Evolutionary conservation across 1,140 invertebrate species (phyloP).

Genomic region (Ceratina australensis): DNA sequence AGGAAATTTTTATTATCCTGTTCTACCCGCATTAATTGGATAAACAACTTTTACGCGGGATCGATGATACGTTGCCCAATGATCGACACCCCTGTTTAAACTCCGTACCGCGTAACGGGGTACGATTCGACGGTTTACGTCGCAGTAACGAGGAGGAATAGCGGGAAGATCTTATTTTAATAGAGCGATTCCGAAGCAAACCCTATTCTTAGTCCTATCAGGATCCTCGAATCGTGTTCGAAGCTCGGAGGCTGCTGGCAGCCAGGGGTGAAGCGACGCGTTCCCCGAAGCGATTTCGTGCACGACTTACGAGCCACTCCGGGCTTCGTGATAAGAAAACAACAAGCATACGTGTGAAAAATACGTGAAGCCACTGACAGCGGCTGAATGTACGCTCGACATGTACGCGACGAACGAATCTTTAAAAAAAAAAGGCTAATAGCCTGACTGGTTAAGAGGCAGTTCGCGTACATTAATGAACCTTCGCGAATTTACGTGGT

Average conservation of each 20-base stretch:
- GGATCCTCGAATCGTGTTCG: not conserved
- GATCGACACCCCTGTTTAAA: too few species aligned
- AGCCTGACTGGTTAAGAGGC: not conserved
- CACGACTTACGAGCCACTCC: constrained; percentile 30
- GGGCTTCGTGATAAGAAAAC: constrained; percentile 29
- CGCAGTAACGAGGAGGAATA: too few species aligned
- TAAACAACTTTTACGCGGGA: too few species aligned
- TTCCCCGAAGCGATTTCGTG: constrained; percentile 24
- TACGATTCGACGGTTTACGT: not conserved
- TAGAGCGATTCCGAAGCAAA: not conserved
- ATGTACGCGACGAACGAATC: not conserved
- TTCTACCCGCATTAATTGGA: too few species aligned
- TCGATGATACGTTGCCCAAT: not conserved
- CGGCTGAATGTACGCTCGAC: constrained; percentile 36
- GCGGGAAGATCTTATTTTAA: not conserved
- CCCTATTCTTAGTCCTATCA: not conserved
- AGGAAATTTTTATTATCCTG: too few species aligned
- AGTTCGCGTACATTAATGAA: constrained; percentile 14
- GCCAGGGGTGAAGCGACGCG: not conserved
- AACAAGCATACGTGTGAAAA: constrained; percentile 35
- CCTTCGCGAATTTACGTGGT: constrained; percentile 14
- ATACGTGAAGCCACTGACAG: constrained; percentile 1
- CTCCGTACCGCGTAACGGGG: too few species aligned
- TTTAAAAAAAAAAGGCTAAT: constrained; percentile 16
- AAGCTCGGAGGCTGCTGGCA: not conserved